Evolutionary conservation across 2,113 vertebrate species (phyloP).

Genomic region (Odontesthes bonariensis): DNA sequence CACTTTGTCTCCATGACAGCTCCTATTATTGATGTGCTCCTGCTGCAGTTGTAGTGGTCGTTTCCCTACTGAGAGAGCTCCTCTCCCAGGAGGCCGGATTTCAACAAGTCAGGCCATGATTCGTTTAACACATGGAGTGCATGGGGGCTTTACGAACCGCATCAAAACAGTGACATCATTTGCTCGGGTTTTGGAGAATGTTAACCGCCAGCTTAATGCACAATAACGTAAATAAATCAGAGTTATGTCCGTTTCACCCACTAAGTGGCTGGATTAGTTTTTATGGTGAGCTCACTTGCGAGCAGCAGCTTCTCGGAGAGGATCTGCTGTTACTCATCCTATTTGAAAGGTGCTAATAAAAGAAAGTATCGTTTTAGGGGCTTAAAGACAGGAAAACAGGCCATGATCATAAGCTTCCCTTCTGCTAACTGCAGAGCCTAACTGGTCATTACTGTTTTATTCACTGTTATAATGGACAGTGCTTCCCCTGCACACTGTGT

Average conservation of each 20-base stretch:
- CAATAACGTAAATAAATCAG: constrained; percentile 78
- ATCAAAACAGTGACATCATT: constrained; percentile 78
- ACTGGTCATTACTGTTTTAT: constrained; percentile 68
- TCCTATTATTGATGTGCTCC: constrained; percentile 60
- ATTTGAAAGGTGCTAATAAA: constrained; percentile 65
- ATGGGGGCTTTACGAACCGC: constrained; percentile 57
- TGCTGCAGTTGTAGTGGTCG: constrained; percentile 44
- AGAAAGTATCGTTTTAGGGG: constrained; percentile 48
- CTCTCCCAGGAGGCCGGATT: constrained; percentile 68
- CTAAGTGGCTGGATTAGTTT: constrained; percentile 75
- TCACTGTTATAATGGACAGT: constrained; percentile 52
- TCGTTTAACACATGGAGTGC: constrained; percentile 79
- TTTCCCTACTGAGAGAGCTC: constrained; percentile 50
- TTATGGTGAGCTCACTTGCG: constrained; percentile 60
- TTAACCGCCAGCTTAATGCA: constrained; percentile 75
- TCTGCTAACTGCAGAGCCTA: constrained; percentile 61
- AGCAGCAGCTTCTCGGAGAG: constrained; percentile 46
- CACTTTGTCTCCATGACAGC: constrained; percentile 55
- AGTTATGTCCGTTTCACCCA: constrained; percentile 59
- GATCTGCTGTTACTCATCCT: constrained; percentile 57
- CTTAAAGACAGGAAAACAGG: constrained; percentile 43
- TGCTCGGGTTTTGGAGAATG: constrained; percentile 70
- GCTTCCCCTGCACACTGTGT: constrained; percentile 23
- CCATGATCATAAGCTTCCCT: constrained; percentile 42
- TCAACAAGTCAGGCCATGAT: constrained; percentile 80